phyloP scores from a whole-genome alignment of 2,888 invertebrate genomes.

The Eristalinus aeneus region DNA sequence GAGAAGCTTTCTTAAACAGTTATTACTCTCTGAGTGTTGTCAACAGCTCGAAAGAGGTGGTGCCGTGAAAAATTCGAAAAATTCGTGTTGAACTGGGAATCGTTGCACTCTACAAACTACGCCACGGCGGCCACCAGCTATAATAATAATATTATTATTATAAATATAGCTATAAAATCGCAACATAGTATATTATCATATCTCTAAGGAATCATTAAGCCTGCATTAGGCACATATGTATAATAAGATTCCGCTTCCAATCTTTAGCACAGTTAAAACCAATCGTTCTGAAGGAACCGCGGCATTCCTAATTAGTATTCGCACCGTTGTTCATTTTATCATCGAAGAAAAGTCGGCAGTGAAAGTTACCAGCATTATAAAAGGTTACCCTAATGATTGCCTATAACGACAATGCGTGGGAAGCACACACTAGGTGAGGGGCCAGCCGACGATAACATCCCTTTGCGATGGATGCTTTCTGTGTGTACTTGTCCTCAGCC shows the following conservation, averaged over 20 bases:
- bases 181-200: no score
- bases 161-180: no score
- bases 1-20: no score
- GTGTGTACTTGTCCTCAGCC: background rate
- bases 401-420: constrained; percentile 9
- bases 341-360: background rate
- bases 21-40: no score
- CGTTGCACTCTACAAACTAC: no score
- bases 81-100: no score
- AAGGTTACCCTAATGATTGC: constrained; percentile 51
- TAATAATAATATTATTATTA: no score
- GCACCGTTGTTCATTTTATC: background rate
- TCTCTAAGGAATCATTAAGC: background rate
- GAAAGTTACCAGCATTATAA: constrained; percentile 43
- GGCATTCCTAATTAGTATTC: constrained; percentile 47
- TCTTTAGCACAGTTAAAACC: constrained; percentile 4
- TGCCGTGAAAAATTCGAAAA: no score
- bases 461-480: background rate
- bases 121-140: no score
- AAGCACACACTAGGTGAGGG: background rate
- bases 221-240: background rate
- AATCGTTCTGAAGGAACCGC: background rate
- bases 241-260: background rate
- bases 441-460: background rate
- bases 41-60: no score